Base-by-base conservation (phyloP, 2,113 vertebrate species). In the Phylloscopus trochiloides region DNA sequence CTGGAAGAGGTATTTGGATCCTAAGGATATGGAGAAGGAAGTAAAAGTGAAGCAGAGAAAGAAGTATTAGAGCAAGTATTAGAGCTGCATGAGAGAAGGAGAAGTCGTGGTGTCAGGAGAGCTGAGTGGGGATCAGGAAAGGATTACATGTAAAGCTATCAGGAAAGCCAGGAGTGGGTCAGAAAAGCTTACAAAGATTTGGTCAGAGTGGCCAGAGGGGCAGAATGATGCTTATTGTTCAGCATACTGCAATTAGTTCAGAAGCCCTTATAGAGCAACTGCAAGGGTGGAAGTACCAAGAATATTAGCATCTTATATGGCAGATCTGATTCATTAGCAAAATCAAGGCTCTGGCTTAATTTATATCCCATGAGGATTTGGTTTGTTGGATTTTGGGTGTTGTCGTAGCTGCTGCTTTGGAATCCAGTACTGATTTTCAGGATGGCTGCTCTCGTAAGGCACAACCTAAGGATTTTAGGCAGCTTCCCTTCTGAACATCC, bases 151-250 rank as follows among this genome's bases (percentile, higher is more conserved):
- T 67, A 86, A 70, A 89, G 58, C 68, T 72, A 52, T 63, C 51
- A 63, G 48, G 31, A 94, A 89, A 95, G 88, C 79, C 75, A 67
- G 51, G 92, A 93, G 25, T 57, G 68, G 85, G 93, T 70, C 88
- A 80, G 51, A 72, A 77, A 47, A 90, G 90, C 90, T 94, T 91
- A 55, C 21, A 57, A 85, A 88, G 85, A 90, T 96, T 94, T 93
- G 74, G 61, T 62, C 50, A 25, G 61, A 81, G 63, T 74, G 40
- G 68, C 86, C 58, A 70, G 88, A 80, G 82, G 43, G 79, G 31
- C 40, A 70, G 59, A 83, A 74, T 36, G 34, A 63, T 71, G 47
- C 40, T 54, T 77, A 1, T 20, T 93, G 47, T 74, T 90, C 67
- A 84, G 36, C 55, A 38, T 52, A 58, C 32, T 9, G 0, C 71